These are phyloP conservation scores for Cheilosia soror DNA, from an alignment of 2,888 invertebrate genomes.

Conservation along the genomic window DNA sequence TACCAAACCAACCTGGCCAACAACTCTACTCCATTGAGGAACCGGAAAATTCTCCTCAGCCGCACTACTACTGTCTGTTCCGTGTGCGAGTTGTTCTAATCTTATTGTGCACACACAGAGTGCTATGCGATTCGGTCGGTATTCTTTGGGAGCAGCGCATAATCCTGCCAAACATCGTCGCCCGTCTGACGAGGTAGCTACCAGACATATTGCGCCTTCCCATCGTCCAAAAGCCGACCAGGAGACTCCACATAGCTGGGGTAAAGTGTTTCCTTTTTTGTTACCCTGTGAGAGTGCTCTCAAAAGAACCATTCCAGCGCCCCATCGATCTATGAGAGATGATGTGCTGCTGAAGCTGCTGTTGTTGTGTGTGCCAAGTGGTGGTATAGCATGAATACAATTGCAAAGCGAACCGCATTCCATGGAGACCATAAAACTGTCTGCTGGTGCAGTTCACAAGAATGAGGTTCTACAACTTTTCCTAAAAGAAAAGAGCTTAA, in stretches of 20 bases:
- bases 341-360: conserved; percentile 19
- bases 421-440: conserved; percentile 74
- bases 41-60: conserved; percentile 51
- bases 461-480: conserved; percentile 68
- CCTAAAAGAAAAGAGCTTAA: conserved; percentile 48
- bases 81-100: conserved; percentile 31
- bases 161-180: conserved; percentile 40
- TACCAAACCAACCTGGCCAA: too few species aligned
- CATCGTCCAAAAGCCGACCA: conserved; percentile 33
- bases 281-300: conserved; percentile 34
- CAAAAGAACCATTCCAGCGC: conserved; percentile 35
- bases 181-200: conserved; percentile 30
- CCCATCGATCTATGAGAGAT: conserved; percentile 61
- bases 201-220: conserved; percentile 42
- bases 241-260: conserved; percentile 18
- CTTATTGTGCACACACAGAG: conserved; percentile 23
- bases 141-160: conserved; percentile 36
- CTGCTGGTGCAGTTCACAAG: conserved; percentile 65
- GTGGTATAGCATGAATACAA: conserved; percentile 55
- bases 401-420: conserved; percentile 73
- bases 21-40: conserved; percentile 54
- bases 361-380: conserved; percentile 56
- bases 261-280: conserved; percentile 15
- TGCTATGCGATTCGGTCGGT: conserved; percentile 42
- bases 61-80: conserved; percentile 25